Conservation (phyloP, 2,888 invertebrate genomes). For the Drosophila paracracens region DNA sequence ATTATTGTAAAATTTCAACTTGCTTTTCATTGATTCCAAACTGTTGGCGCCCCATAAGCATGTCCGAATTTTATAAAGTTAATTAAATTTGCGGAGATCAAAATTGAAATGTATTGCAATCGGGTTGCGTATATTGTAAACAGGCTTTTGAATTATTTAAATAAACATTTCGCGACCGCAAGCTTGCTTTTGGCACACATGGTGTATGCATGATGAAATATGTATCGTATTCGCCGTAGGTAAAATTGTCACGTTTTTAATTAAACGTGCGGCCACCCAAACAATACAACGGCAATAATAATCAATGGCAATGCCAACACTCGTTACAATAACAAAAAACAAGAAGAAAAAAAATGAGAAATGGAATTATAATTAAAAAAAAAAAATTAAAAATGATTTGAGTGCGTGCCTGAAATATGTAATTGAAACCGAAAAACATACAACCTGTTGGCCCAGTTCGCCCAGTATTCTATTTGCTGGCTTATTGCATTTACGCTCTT, state of each 20-base stretch:
- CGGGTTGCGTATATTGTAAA: constrained; percentile 58
- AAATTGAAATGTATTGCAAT: constrained; percentile 70
- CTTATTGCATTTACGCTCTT: constrained; percentile 1
- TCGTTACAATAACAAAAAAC: constrained; percentile 26
- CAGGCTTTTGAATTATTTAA: constrained; percentile 67
- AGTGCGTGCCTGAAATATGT: constrained; percentile 58
- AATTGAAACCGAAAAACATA: constrained; percentile 33
- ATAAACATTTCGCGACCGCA: constrained; percentile 45
- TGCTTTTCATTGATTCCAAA: constrained; percentile 15
- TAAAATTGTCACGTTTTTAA: constrained; percentile 80
- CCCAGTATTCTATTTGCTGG: constrained; percentile 3
- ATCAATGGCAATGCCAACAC: constrained; percentile 56
- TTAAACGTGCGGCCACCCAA: constrained; percentile 58
- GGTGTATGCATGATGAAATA: constrained; percentile 69
- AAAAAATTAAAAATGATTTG: constrained; percentile 63
- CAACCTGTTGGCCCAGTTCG: constrained; percentile 59
- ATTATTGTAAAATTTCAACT: neutral
- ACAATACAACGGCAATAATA: constrained; percentile 49
- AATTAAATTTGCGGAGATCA: constrained; percentile 68
- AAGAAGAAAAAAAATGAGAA: constrained; percentile 20
- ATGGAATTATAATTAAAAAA: constrained; percentile 62
- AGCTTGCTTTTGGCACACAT: constrained; percentile 39
- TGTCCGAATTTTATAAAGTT: constrained; percentile 55
- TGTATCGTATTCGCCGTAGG: constrained; percentile 64
- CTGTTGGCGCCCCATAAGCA: neutral